Percentiles rank a stretch among this genome's conserved stretches.
phyloP scores from a whole-genome alignment of 2,113 vertebrate species.

The Cariama cristata region DNA sequence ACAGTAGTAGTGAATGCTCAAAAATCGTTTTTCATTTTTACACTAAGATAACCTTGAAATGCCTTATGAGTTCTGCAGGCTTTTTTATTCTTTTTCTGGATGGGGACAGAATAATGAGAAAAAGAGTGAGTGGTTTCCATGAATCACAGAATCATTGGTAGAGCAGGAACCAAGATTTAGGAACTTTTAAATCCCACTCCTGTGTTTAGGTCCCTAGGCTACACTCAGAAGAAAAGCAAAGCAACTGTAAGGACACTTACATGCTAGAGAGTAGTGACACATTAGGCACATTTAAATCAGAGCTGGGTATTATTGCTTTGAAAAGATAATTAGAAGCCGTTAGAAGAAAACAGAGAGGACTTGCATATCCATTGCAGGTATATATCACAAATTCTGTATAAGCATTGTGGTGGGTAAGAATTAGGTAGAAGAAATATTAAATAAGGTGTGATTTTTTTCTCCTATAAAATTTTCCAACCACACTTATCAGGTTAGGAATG shows the following conservation, averaged over 20 bases:
- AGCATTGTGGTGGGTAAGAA: neutral
- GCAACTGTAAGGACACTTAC: neutral
- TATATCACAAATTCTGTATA: neutral
- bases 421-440: conserved; percentile 5
- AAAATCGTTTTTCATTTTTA: neutral
- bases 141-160: neutral
- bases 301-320: neutral
- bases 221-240: neutral
- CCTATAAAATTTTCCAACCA: neutral
- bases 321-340: neutral
- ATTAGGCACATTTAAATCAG: neutral
- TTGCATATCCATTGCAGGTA: neutral
- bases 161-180: neutral
- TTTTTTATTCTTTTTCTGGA: neutral
- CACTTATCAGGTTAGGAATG: neutral
- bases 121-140: neutral
- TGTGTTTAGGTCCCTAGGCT: neutral
- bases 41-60: neutral
- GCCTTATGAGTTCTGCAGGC: neutral
- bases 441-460: neutral
- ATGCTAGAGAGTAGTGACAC: neutral
- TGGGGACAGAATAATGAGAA: neutral
- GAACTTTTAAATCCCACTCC: neutral
- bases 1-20: neutral
- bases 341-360: neutral